Base-by-base conservation (phyloP, 2,113 vertebrate genomes). In the Dromaius novaehollandiae region DNA sequence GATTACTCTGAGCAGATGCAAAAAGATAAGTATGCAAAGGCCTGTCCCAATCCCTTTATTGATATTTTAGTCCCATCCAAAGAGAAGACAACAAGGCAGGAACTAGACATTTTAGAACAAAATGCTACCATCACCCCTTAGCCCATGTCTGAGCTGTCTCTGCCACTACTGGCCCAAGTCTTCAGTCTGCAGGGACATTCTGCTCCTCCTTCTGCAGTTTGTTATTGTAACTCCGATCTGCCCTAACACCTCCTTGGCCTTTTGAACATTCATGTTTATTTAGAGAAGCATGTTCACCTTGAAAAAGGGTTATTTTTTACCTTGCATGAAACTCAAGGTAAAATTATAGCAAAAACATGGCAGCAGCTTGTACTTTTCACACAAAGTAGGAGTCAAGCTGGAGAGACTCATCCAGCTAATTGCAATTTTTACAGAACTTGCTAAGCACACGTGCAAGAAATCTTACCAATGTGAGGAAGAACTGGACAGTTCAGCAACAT, bases 181-280 rank as follows among this genome's bases (percentile, higher is more conserved):
- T 4, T 2, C 3, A 1, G 2, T 3, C 60, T 22, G 34, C 14
- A 38, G 5, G 28, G 7, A 7, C 8, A 64, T 17, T 22, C 19
- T 50, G 10, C 26, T 68, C 32, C 65, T 63, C 14, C 14, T 53
- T 48, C 51, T 58, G 7, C 4, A 82, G 40, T 6, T 21, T n/a
- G 28, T 32, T 84, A 30, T 18, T 25, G 0, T 48, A 89, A 61
- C 19, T 87, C 8, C 16, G 3, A 3, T 56, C 19, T 66, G 22
- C 24, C 34, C 70, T 58, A 76, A 73, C 44, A 75, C 12, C 9
- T 44, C 56, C 24, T n/a, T 80, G 17, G 46, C 38, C 5, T 30
- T 88, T 15, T 28, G 9, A 9, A 71, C 21, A 30, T 73, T 42
- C 28, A 14, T 4, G 44, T n/a, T 48, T 19, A 25, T 36, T 63